These are phyloP conservation scores for Poeciliopsis occidentalis DNA, from an alignment of 2,113 vertebrate species.

Conservation along the genomic window DNA sequence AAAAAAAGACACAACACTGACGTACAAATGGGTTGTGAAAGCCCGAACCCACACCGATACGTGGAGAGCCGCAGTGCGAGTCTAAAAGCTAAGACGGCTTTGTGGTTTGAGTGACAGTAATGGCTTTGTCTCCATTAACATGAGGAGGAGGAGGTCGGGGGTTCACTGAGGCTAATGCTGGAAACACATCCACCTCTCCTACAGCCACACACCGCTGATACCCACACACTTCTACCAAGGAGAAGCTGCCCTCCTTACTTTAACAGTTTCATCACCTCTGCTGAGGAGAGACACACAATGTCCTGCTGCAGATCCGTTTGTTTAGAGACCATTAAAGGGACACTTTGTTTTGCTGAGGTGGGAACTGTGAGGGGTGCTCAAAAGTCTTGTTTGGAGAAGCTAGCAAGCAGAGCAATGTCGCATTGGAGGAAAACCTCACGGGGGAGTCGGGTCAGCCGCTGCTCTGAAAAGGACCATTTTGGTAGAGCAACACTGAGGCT, in stretches of 20 bases:
- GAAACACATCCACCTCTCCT: constrained; percentile 4
- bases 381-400: no score
- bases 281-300: background rate
- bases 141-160: constrained; percentile 10
- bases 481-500: no score
- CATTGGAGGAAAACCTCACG: background rate
- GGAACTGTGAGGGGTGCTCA: no score
- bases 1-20: background rate
- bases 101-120: constrained; percentile 19
- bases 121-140: constrained; percentile 29
- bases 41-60: background rate
- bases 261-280: background rate
- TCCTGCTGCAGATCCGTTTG: no score
- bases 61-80: background rate
- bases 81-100: constrained; percentile 13
- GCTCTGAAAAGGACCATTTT: no score
- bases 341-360: background rate
- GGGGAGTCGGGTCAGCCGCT: background rate
- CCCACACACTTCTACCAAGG: background rate
- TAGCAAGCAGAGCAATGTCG: background rate
- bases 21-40: background rate
- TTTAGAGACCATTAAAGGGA: background rate
- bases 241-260: constrained; percentile 1
- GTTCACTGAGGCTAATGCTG: constrained; percentile 21
- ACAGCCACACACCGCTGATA: no score